Conservation (phyloP, 2,888 invertebrate species). For the Leptinotarsa peninsularis region DNA sequence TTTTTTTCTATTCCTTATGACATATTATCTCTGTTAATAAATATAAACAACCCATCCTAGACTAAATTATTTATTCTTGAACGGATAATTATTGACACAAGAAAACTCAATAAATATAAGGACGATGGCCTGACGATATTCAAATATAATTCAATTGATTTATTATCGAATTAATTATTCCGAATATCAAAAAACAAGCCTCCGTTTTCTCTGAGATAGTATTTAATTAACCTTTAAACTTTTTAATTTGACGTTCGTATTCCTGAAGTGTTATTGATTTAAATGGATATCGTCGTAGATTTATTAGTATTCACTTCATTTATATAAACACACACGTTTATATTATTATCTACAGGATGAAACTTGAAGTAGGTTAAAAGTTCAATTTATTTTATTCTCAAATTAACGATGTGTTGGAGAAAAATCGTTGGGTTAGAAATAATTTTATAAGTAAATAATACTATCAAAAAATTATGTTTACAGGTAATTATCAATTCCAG, state of each 20-base stretch:
- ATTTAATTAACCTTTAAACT: slow-evolving; percentile 11
- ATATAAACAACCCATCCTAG: no score
- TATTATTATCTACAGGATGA: neutral
- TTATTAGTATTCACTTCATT: neutral
- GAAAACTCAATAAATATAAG: neutral
- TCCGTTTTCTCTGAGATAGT: neutral
- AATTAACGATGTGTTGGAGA: no score
- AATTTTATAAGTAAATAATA: no score
- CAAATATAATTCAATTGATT: slow-evolving; percentile 21
- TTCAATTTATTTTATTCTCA: no score
- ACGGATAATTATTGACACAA: neutral
- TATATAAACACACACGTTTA: neutral
- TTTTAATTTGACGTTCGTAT: neutral
- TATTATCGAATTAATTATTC: slow-evolving; percentile 36
- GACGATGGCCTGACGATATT: neutral
- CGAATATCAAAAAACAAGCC: slow-evolving; percentile 28
- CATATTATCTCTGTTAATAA: no score
- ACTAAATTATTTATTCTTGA: neutral
- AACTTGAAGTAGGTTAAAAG: neutral
- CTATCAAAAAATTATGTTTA: no score
- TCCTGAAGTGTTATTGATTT: neutral
- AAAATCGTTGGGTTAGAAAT: no score
- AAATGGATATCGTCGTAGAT: neutral
- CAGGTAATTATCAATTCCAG: no score
- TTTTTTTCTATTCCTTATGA: no score